These are phyloP conservation scores for Apostichopus leukothele DNA, from an alignment of 53 echinoderm and acorn worm species.

Conservation along the genomic window DNA sequence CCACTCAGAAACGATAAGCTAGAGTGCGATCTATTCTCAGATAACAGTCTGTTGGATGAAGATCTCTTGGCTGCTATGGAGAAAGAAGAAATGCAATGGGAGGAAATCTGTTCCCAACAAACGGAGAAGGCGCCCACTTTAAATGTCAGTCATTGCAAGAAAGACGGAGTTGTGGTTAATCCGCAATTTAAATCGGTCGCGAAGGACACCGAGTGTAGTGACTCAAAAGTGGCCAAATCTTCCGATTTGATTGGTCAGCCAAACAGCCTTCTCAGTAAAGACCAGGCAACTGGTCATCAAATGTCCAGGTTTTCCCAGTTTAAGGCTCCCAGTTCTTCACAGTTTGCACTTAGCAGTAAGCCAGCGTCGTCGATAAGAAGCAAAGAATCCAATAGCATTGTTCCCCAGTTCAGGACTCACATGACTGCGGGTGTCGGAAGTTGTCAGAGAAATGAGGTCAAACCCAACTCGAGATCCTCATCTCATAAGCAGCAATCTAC, in stretches of 20 bases:
- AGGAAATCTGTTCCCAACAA: conserved; percentile 8
- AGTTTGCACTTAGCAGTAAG: conserved; percentile 12
- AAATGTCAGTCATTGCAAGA: background rate
- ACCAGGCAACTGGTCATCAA: background rate
- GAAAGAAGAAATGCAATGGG: conserved; percentile 39
- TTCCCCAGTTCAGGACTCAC: background rate
- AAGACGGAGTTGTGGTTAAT: background rate
- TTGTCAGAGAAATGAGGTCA: background rate
- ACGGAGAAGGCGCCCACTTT: background rate
- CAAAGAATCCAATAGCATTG: background rate
- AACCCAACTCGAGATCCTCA: background rate
- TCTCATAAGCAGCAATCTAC: background rate
- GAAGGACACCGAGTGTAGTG: background rate
- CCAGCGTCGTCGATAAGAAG: background rate
- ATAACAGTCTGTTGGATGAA: conserved; percentile 31
- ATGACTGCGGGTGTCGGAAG: background rate
- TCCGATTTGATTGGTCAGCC: background rate
- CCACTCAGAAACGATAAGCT: background rate
- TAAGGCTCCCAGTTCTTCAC: conserved; percentile 19
- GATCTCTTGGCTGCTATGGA: conserved; percentile 41
- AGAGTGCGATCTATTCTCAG: conserved; percentile 28
- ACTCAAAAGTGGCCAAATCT: background rate
- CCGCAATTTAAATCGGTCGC: background rate
- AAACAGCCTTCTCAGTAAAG: background rate
- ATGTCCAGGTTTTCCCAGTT: background rate